Evolutionary conservation across 1,140 invertebrate species (phyloP), one percentile per base, ranked within the genome.

Genomic region (Cataglyphis hispanica): DNA sequence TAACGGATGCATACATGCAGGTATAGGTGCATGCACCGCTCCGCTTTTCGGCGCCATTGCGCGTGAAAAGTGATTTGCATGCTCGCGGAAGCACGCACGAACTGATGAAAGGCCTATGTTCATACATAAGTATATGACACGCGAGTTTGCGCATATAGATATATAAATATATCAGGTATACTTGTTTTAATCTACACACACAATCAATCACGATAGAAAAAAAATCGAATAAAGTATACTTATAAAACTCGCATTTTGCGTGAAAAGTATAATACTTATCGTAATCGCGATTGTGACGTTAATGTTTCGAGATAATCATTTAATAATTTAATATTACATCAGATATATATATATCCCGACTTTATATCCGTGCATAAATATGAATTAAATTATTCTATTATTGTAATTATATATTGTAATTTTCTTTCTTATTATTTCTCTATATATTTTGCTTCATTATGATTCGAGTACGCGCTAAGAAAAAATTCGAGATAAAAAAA

Each of bases 51-150:
- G 70, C 61, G 87, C 58, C 66, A 74, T 74, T 56, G 87, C 88
- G 87, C 88, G 84, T 89, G 88, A 89, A 89, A 89, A 86, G 88
- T 86, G 84, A 89, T 89, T 89, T 89, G 72, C 87, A 86, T 72
- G 87, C 85, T 84, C 74, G 84, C 85, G 78, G 81, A 84, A 87
- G 83, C 86, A 66, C 78, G 66, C 31, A 46, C 67, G 61, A 60
- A 31, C 89, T 70, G 88, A 90, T 88, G 83, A 85, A 87, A 90
- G 85, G 81, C 84, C 83, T 77, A 56, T 84, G 87, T 89, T 91
- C 87, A 70, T 84, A 77, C 87, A 84, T 90, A 91, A 83, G 86
- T 88, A 83, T 76, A 64, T 40, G 58, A 58, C 34, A 46, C 63
- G 40, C 37, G 72, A 46, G 50, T 86, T 60, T 37, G 60, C 27